phyloP scores from a whole-genome alignment of 2,888 invertebrate species.

The Trissolcus brochymenae region DNA sequence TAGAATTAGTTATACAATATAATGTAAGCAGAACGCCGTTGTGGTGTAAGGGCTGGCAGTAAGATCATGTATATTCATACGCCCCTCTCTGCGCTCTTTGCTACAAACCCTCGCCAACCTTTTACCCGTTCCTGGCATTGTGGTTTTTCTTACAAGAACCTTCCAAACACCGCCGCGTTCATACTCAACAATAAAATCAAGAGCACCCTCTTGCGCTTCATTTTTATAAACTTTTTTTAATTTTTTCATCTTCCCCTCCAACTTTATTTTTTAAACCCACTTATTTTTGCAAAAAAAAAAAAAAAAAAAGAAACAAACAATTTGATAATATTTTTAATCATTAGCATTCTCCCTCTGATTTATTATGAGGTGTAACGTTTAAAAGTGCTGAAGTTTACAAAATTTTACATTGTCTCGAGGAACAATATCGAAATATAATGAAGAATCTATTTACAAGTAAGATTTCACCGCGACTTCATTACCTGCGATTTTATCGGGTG shows the following conservation, averaged over 20 bases:
- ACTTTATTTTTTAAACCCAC: neutral
- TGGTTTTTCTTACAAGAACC: constrained; percentile 76
- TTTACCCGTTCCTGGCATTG: constrained; percentile 76
- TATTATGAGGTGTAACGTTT: no score
- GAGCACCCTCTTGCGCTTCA: neutral
- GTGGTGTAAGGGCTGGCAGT: constrained; percentile 75
- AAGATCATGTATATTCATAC: constrained; percentile 77
- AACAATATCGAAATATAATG: constrained; percentile 73
- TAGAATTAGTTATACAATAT: constrained; percentile 77
- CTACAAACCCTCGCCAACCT: constrained; percentile 55
- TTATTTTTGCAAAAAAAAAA: no score
- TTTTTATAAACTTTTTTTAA: neutral
- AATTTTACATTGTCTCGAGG: constrained; percentile 62
- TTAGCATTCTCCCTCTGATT: no score
- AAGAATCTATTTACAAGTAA: constrained; percentile 75
- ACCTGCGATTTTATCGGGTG: constrained; percentile 72
- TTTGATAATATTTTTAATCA: no score
- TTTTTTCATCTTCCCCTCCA: neutral
- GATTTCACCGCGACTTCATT: constrained; percentile 73
- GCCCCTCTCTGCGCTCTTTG: constrained; percentile 61
- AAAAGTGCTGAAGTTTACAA: no score
- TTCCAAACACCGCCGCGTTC: constrained; percentile 59
- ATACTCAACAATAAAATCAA: constrained; percentile 67
- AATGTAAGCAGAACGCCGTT: constrained; percentile 76
- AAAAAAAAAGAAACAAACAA: no score